Evolutionary conservation across 2,888 invertebrate genomes (phyloP).

Genomic region (Lacanobia wlatinum): DNA sequence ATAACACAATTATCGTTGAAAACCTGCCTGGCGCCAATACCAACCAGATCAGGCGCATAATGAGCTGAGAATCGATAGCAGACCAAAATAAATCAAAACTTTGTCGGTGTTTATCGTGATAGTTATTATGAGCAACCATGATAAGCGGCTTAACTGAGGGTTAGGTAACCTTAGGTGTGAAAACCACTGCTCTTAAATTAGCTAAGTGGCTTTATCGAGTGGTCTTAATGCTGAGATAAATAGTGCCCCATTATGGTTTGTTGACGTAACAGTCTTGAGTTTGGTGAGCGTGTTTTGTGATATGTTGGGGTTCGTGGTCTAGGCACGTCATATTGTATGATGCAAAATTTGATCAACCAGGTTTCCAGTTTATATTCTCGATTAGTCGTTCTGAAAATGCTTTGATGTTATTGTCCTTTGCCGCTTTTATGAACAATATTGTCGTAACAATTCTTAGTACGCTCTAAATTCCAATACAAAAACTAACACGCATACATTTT

Average conservation of each 20-base stretch:
- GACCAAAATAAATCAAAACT: conserved; percentile 63
- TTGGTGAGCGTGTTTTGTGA: conserved; percentile 42
- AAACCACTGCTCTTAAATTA: conserved; percentile 78
- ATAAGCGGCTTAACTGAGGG: conserved; percentile 74
- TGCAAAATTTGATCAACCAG: not conserved
- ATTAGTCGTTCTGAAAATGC: not conserved
- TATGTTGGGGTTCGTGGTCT: conserved; percentile 5
- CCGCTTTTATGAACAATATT: too few species aligned
- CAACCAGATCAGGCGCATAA: conserved; percentile 50
- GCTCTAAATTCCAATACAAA: too few species aligned
- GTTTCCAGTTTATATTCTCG: not conserved
- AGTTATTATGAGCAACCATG: conserved; percentile 60
- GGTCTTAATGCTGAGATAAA: conserved; percentile 74
- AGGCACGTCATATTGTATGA: not conserved
- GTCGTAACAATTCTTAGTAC: not conserved
- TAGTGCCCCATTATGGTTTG: conserved; percentile 67
- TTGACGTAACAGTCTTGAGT: conserved; percentile 41
- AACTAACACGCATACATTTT: too few species aligned
- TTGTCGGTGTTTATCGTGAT: conserved; percentile 56
- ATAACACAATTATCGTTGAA: conserved; percentile 60
- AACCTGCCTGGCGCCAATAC: conserved; percentile 60
- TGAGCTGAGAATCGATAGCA: conserved; percentile 57
- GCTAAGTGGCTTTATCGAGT: conserved; percentile 81
- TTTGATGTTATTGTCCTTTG: not conserved
- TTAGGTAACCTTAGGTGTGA: conserved; percentile 76